Conservation (phyloP, 2,113 vertebrate genomes). For the Bufo bufo region DNA sequence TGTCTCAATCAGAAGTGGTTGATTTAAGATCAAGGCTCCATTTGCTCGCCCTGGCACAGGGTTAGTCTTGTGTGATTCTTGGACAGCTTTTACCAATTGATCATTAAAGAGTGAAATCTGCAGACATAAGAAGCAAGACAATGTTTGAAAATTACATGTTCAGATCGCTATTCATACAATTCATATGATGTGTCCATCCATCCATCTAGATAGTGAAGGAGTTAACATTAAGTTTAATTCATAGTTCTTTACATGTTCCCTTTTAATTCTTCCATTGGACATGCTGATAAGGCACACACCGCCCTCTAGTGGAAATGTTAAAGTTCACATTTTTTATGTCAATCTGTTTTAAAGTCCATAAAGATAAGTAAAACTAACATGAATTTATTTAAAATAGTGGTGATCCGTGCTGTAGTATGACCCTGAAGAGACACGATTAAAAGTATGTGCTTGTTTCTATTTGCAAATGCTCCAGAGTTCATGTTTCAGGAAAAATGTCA, state of each 20-base stretch:
- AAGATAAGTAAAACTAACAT: neutral
- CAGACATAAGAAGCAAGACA: conserved; percentile 27
- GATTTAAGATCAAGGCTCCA: conserved; percentile 72
- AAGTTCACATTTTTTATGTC: neutral
- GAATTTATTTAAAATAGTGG: neutral
- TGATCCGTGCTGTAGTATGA: neutral
- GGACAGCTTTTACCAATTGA: conserved; percentile 69
- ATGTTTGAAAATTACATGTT: neutral
- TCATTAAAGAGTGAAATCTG: conserved; percentile 77
- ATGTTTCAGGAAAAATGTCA: conserved; percentile 47
- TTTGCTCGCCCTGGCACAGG: conserved; percentile 70
- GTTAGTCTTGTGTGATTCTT: conserved; percentile 68
- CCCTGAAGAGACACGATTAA: neutral
- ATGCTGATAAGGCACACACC: neutral
- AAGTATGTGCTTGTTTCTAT: conserved; percentile 41
- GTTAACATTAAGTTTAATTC: too few relatives aligned
- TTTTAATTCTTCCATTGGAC: neutral
- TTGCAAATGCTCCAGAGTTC: conserved; percentile 25
- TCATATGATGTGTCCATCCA: too few relatives aligned
- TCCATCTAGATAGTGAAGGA: too few relatives aligned
- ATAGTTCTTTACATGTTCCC: neutral
- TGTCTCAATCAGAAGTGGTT: conserved; percentile 74
- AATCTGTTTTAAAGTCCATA: neutral
- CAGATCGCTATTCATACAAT: neutral
- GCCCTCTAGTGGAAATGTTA: conserved; percentile 32